Evolutionary conservation across 2,888 invertebrate genomes (phyloP), one percentile per base, ranked within the genome.

Genomic region (Cheilosia urbana): DNA sequence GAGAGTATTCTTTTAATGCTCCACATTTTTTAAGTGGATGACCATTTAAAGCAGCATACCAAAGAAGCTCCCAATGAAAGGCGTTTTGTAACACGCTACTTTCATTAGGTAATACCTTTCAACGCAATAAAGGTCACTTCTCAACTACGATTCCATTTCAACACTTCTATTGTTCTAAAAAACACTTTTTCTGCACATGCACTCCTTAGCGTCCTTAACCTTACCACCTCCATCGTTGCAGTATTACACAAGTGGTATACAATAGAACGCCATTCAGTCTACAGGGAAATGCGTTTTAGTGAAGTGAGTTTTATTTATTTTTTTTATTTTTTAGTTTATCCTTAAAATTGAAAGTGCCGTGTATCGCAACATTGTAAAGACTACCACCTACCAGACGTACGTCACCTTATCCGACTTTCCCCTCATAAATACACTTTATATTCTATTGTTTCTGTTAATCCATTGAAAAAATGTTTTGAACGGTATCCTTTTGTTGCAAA

Each of bases 311-410:
- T 37, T 11, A 0, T 9, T 9, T 0, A 9, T 11, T 3, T 34
- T 2, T 3, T 34, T 34, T 34, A 13, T 37, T 13, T 37, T 37
- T 5, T 49, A 19, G 63, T 34, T 49, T 21, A 6, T 21, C 37
- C 49, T 34, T 45, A 69, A 6, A 76, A 68, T 51, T n/a, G 9
- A 49, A 66, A 68, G 19, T 40, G 37, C 19, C 24, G 42, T 47
- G 49, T 30, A 40, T 27, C 47, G 27, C 7, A 66, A 58, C 65
- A 66, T 76, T 75, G 75, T 57, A 63, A 24, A 58, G 19, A 21
- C 58, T 13, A 37, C 19, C 34, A 6, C 15, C 58, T 13, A 37
- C 19, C 34, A 6, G 37, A 19, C 34, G 15, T 21, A 24, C 40
- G 13, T 9, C 17, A 19, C 37, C 19, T 11, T 13, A 57, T 17